phyloP scores from a whole-genome alignment of 2,797 vertebrate genomes.

The Lithobates pipiens region DNA sequence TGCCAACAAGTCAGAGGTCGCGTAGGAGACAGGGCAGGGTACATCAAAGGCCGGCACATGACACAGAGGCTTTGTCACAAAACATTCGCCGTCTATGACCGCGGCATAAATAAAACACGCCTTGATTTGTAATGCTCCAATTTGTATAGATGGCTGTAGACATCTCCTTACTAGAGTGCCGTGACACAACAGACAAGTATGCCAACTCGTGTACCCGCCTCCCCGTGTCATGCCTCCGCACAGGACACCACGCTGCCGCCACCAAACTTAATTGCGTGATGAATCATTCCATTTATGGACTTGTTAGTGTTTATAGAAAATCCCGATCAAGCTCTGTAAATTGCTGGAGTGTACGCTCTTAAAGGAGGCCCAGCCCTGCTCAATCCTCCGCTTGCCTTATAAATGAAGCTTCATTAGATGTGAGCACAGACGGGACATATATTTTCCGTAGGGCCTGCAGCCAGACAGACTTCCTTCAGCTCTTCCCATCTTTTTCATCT shows the following conservation, averaged over 20 bases:
- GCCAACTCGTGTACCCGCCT: constrained; percentile 12
- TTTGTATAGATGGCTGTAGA: constrained; percentile 2
- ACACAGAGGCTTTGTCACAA: constrained; percentile 13
- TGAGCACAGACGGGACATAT: constrained; percentile 17
- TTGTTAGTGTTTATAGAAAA: constrained; percentile 52
- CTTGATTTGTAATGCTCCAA: constrained; percentile 52
- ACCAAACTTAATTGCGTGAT: constrained; percentile 37
- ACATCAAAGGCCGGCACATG: constrained; percentile 13
- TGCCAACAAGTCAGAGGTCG: constrained; percentile 18
- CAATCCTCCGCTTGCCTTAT: constrained; percentile 5
- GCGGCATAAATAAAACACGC: constrained; percentile 41
- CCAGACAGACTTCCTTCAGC: constrained; percentile 28
- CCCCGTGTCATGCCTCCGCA: constrained; percentile 30
- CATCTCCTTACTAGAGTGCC: not conserved
- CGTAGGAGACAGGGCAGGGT: constrained; percentile 36
- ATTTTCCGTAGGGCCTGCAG: constrained; percentile 25
- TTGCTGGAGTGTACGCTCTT: constrained; percentile 4
- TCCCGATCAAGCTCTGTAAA: constrained; percentile 45
- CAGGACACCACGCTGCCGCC: constrained; percentile 53
- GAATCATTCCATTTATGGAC: constrained; percentile 54
- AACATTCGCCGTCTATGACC: not conserved
- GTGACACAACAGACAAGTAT: constrained; percentile 48
- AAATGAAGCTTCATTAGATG: constrained; percentile 28
- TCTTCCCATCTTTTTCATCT: constrained; percentile 32
- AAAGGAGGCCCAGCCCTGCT: constrained; percentile 15